Base-by-base conservation (phyloP, 1,140 invertebrate species). In the Holotrichia oblita region DNA sequence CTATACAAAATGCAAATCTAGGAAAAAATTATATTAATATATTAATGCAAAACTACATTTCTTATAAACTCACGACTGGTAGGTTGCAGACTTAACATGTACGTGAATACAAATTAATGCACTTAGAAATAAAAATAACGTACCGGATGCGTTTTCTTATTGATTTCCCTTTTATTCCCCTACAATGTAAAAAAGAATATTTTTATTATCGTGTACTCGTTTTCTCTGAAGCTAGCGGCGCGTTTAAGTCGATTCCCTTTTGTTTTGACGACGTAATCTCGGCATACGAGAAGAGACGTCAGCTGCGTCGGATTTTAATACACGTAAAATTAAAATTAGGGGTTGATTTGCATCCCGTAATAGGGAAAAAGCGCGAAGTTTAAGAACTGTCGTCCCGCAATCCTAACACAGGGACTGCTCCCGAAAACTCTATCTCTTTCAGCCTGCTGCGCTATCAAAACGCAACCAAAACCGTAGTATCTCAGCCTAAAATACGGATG, bases 311-410 rank as follows among this genome's bases (percentile, higher is more conserved):
- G 83, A 87, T 89, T 89, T 89, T 89, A 89, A 89, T 89, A 89
- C 88, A 89, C 87, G 88, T 87, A 86, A 90, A 89, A 89, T 90
- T 89, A 89, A 90, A 89, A 89, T 89, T 89, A 89, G 87, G 87
- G 86, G 85, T 87, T 87, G 86, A 89, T 90, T 90, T 90, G 89
- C 89, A 90, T 90, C 83, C 83, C 84, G 87, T 89, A 89, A 89
- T 89, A 20, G 86, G 86, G 88, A 89, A 89, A 89, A 87, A 84
- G 79, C 81, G 79, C 80, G 79, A 80, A 80, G 78, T 81, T 81
- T 79, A 80, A 73, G 76, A 42, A 27, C 27, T 22, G 73, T 48
- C 77, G 79, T 81, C 81, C 80, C 81, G 76, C 61, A 64, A 72
- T 27, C 24, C 24, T 6, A 72, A 72, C 24, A 34, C 20, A n/a